A percentile compares a stretch with the other conserved stretches of the same genome.
phyloP scores from a whole-genome alignment of 2,113 vertebrate genomes.

The Acinonyx jubatus region DNA sequence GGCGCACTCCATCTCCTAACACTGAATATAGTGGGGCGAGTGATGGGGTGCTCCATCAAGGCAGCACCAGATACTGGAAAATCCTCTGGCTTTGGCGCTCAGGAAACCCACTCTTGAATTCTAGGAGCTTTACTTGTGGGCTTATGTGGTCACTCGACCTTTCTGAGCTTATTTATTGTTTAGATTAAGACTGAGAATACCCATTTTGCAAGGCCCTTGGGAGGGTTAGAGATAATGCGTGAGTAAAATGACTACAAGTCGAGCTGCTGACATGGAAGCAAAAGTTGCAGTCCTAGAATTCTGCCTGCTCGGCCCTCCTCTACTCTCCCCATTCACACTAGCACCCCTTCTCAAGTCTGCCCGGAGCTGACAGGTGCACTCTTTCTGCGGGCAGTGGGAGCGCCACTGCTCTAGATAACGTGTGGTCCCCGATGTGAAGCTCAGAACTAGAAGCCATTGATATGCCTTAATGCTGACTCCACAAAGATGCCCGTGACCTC shows the following conservation, averaged over 20 bases:
- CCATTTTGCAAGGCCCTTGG: background rate
- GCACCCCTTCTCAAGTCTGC: background rate
- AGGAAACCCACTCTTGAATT: background rate
- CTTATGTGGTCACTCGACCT: background rate
- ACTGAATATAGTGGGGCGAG: background rate
- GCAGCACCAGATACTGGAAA: background rate
- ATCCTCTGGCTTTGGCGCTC: background rate
- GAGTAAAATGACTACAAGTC: background rate
- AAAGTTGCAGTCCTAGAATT: background rate
- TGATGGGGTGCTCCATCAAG: background rate
- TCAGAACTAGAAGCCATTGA: background rate
- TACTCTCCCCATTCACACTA: too few relatives aligned
- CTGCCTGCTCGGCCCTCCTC: background rate
- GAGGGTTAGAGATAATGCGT: background rate
- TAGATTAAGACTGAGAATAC: background rate
- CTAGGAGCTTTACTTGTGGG: background rate
- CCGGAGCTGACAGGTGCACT: background rate
- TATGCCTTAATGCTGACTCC: background rate
- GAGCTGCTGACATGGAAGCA: background rate
- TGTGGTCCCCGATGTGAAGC: background rate
- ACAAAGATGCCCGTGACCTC: background rate
- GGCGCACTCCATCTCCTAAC: background rate
- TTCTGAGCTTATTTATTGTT: background rate
- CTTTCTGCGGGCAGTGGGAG: background rate
- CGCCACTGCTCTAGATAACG: background rate